These are phyloP conservation scores for Sebastes flavidus DNA, from an alignment of 2,797 vertebrate species.

Conservation along the genomic window DNA sequence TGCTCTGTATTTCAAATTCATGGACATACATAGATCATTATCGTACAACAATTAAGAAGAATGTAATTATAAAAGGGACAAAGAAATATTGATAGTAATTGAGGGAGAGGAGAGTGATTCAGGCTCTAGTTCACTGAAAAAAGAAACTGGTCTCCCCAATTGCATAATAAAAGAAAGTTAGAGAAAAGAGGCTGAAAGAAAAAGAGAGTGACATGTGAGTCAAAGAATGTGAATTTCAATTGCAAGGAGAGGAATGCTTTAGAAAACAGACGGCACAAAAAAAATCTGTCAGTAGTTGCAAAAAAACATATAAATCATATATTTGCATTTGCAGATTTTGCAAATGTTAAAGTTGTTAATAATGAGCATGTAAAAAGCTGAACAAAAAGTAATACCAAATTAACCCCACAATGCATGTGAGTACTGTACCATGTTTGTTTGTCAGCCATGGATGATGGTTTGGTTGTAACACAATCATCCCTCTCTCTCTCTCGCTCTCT, in stretches of 20 bases:
- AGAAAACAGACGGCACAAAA: slow-evolving; percentile 12
- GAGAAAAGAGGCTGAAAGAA: slow-evolving; percentile 43
- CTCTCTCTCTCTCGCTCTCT: no score
- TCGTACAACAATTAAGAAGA: no score
- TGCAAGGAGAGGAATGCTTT: slow-evolving; percentile 53
- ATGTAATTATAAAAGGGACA: neutral
- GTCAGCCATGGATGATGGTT: neutral
- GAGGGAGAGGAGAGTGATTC: neutral
- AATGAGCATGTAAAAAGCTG: neutral
- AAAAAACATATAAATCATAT: neutral
- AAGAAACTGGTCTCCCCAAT: slow-evolving; percentile 7
- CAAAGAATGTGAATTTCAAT: slow-evolving; percentile 66
- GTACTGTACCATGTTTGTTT: neutral
- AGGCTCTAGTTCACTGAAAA: slow-evolving; percentile 6
- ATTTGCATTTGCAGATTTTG: neutral
- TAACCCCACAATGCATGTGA: neutral
- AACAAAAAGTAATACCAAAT: neutral
- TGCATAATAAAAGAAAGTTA: slow-evolving; percentile 49
- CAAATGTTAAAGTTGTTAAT: neutral
- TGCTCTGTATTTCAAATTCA: neutral
- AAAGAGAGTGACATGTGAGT: slow-evolving; percentile 45
- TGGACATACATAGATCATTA: neutral
- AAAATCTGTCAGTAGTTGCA: neutral
- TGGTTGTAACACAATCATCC: neutral
- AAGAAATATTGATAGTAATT: neutral